A percentile compares a stretch with the other conserved stretches of the same genome.
phyloP scores from a whole-genome alignment of 1,140 invertebrate species.

The Oscheius sp. region DNA sequence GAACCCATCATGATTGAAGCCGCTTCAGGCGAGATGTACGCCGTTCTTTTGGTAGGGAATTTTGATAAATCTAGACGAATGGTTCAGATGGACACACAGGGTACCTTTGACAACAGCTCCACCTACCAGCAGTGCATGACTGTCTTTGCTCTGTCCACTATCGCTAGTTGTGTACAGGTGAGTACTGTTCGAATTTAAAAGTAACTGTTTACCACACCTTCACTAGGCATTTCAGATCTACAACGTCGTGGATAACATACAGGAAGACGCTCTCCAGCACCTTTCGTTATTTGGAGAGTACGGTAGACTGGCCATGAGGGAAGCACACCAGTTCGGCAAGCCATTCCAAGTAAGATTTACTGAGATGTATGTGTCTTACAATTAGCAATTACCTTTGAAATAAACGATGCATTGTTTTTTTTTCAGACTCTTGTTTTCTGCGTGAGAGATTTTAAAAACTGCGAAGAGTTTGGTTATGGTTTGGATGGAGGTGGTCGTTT shows the following conservation, averaged over 20 bases:
- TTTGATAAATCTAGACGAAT: neutral
- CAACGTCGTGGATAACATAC: constrained; percentile 66
- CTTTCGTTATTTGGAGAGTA: constrained; percentile 88
- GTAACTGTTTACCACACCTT: neutral
- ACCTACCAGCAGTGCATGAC: constrained; percentile 91
- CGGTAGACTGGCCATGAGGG: constrained; percentile 85
- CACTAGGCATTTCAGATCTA: constrained; percentile 62
- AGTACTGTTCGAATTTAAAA: neutral
- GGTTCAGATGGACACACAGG: constrained; percentile 91
- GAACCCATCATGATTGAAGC: constrained; percentile 64
- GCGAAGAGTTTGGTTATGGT: constrained; percentile 52
- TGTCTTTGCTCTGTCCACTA: constrained; percentile 69
- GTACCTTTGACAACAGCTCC: constrained; percentile 91
- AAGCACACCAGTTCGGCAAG: constrained; percentile 70
- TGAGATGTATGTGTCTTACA: neutral
- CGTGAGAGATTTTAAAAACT: constrained; percentile 56
- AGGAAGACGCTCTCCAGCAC: constrained; percentile 66
- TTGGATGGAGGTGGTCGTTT: constrained; percentile 49
- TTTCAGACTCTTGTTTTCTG: constrained; percentile 54
- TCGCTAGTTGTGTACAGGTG: constrained; percentile 64
- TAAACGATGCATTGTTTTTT: neutral
- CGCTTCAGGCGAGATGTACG: constrained; percentile 52
- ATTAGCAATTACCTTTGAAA: neutral
- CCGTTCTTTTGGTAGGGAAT: constrained; percentile 52
- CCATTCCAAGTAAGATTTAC: constrained; percentile 73